Conservation (phyloP, 2,888 invertebrate genomes). For the Drosophila niveifrons region DNA sequence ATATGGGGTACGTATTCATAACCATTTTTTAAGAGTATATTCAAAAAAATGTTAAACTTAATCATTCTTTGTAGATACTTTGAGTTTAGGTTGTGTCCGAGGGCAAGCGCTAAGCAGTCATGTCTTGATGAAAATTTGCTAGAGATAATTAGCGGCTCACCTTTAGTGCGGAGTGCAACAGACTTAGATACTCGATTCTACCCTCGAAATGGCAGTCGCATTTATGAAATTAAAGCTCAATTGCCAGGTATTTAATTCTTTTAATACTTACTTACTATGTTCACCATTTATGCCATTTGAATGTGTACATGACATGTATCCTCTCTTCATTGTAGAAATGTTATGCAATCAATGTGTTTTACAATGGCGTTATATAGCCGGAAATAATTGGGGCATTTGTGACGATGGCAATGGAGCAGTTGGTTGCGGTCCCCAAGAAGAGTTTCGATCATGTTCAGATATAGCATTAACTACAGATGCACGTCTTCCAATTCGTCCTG, state of each 20-base stretch:
- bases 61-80: constrained; percentile 87
- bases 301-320: not conserved
- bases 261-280: not conserved
- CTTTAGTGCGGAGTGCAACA: constrained; percentile 84
- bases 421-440: constrained; percentile 95
- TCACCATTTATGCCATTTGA: not conserved
- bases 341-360: constrained; percentile 93
- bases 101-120: constrained; percentile 90
- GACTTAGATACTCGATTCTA: constrained; percentile 88
- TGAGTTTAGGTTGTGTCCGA: constrained; percentile 93
- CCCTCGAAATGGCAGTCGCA: constrained; percentile 91
- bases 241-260: constrained; percentile 85
- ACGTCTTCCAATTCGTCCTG: constrained; percentile 85
- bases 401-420: constrained; percentile 91
- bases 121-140: constrained; percentile 92
- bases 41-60: no score
- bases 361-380: constrained; percentile 95
- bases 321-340: constrained; percentile 85
- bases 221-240: constrained; percentile 91
- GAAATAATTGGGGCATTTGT: constrained; percentile 93
- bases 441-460: constrained; percentile 94
- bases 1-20: constrained; percentile 87
- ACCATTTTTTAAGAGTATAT: not conserved
- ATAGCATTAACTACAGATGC: constrained; percentile 88
- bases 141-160: constrained; percentile 85